These are phyloP conservation scores for Clarias laeviceps DNA, from an alignment of 2,797 vertebrate genomes.

Conservation along the genomic window DNA sequence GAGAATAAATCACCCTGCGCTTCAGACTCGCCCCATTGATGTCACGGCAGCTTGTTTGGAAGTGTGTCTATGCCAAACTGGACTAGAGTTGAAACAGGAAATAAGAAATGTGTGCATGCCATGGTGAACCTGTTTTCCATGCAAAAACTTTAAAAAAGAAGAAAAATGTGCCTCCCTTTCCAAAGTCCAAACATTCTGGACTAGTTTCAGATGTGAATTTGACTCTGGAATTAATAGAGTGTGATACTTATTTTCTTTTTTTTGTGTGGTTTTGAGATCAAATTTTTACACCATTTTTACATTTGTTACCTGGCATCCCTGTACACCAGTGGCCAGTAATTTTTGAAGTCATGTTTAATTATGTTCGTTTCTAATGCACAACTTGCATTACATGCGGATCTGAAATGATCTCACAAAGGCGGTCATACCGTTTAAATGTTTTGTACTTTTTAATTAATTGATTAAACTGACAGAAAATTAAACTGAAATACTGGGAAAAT, in stretches of 20 bases:
- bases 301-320: background rate
- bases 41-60: background rate
- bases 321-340: background rate
- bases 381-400: background rate
- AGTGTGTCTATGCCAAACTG: background rate
- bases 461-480: background rate
- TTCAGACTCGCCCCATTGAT: background rate
- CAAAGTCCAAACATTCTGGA: background rate
- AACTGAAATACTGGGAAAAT: background rate
- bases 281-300: background rate
- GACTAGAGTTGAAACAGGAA: background rate
- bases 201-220: background rate
- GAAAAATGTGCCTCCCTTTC: background rate
- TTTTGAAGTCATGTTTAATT: background rate
- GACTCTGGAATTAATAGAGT: background rate
- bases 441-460: background rate
- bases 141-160: background rate
- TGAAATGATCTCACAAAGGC: background rate
- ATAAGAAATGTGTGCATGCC: background rate
- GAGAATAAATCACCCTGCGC: background rate
- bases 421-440: background rate
- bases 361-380: background rate
- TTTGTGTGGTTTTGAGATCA: background rate
- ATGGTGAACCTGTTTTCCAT: background rate
- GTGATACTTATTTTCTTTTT: background rate